These are phyloP conservation scores for Stramonita haemastoma DNA, from an alignment of 2,888 invertebrate genomes.

Conservation along the genomic window DNA sequence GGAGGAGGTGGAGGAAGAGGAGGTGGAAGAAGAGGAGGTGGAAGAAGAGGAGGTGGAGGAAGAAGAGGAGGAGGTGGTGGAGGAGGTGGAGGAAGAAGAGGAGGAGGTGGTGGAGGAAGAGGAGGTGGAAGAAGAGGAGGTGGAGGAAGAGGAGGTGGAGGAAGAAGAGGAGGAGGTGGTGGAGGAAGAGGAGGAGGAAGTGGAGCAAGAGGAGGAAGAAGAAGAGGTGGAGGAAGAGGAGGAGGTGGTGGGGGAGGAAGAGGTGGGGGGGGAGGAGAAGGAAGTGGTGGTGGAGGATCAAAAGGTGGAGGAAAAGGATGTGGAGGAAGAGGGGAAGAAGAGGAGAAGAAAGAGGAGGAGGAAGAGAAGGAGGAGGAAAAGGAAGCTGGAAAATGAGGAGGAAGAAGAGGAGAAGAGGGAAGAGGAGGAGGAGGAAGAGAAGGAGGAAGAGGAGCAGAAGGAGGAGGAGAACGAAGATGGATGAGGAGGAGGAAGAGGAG, in stretches of 20 bases:
- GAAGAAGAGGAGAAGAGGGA: constrained; percentile 11
- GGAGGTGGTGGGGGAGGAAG: too few relatives aligned
- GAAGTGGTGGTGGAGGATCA: too few relatives aligned
- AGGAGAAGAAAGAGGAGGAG: background rate
- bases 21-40: background rate
- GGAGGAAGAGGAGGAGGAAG: background rate
- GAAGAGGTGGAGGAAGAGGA: background rate
- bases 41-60: background rate
- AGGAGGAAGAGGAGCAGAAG: constrained; percentile 26
- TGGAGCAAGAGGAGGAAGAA: background rate
- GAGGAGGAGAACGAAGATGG: constrained; percentile 28
- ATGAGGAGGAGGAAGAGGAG: background rate
- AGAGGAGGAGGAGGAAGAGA: constrained; percentile 10
- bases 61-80: background rate
- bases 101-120: background rate
- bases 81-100: background rate
- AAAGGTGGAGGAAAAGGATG: background rate
- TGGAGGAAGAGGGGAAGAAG: background rate
- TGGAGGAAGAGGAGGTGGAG: background rate
- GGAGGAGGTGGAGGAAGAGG: background rate
- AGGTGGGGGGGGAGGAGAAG: too few relatives aligned
- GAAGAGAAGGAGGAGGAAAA: background rate
- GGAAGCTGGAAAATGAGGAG: constrained; percentile 18
- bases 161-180: background rate
- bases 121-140: background rate